Evolutionary conservation across 2,797 vertebrate genomes (phyloP).

Genomic region (Glyptemys insculpta): DNA sequence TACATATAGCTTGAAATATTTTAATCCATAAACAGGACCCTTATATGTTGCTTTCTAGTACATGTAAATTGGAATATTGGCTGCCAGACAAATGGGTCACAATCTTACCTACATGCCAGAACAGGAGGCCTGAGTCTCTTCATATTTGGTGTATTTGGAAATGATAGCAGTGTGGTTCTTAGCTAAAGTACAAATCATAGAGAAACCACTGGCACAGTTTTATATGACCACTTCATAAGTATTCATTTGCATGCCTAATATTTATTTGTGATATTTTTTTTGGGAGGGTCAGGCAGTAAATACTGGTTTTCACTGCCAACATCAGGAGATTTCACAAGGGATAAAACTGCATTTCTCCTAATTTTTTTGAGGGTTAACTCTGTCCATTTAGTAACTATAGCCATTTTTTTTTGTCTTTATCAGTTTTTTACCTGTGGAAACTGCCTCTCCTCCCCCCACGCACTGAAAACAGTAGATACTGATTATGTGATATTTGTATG

Average conservation of each 20-base stretch:
- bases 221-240: conserved; percentile 4
- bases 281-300: neutral
- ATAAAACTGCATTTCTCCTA: neutral
- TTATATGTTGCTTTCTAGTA: conserved; percentile 30
- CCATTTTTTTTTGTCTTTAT: neutral
- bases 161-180: neutral
- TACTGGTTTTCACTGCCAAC: neutral
- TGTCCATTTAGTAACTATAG: neutral
- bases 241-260: neutral
- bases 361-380: neutral
- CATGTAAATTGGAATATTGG: conserved; percentile 47
- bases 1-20: conserved; percentile 23
- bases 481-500: neutral
- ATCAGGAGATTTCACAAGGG: neutral
- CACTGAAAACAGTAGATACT: neutral
- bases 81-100: conserved; percentile 35
- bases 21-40: conserved; percentile 13
- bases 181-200: neutral
- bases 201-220: neutral
- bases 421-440: neutral
- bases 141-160: conserved; percentile 31
- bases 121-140: neutral
- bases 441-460: neutral
- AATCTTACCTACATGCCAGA: neutral
- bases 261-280: neutral